Conservation (phyloP, 2,797 vertebrate species). For the Paratrypauchen microcephalus region DNA sequence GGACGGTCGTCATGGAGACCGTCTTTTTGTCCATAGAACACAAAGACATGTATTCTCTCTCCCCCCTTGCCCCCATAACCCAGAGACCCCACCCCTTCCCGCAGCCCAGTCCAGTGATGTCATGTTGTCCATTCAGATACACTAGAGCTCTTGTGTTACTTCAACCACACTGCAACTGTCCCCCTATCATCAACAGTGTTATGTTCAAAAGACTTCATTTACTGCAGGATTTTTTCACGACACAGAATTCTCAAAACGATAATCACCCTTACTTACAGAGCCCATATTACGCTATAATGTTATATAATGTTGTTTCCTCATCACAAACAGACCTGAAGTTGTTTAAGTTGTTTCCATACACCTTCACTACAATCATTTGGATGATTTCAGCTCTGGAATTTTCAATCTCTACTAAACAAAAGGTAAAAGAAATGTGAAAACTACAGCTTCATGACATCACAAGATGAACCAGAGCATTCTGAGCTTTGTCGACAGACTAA, state of each 20-base stretch:
- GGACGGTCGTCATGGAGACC: slow-evolving; percentile 8
- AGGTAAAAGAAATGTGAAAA: no score
- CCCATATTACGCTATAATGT: no score
- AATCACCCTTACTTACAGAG: background rate
- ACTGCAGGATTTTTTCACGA: background rate
- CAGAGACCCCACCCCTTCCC: background rate
- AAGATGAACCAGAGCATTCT: no score
- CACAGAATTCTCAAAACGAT: background rate
- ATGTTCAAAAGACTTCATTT: background rate
- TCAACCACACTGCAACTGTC: background rate
- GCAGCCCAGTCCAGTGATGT: background rate
- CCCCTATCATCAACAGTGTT: background rate
- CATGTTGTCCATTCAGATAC: slow-evolving; percentile 1
- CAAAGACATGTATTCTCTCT: slow-evolving; percentile 12
- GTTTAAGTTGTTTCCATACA: no score
- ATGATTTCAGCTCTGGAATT: no score
- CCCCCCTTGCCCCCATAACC: background rate
- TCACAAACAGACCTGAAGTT: no score
- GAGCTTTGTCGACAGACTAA: no score
- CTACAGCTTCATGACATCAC: no score
- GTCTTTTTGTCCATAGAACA: slow-evolving; percentile 1
- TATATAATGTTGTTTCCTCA: no score
- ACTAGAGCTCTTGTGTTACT: background rate
- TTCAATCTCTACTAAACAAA: no score
- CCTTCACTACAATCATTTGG: no score